Percentiles rank a stretch among this genome's conserved stretches.
These are phyloP conservation scores for Ramazzottius varieornatus DNA, from an alignment of 2,888 invertebrate genomes.

Conservation along the genomic window DNA sequence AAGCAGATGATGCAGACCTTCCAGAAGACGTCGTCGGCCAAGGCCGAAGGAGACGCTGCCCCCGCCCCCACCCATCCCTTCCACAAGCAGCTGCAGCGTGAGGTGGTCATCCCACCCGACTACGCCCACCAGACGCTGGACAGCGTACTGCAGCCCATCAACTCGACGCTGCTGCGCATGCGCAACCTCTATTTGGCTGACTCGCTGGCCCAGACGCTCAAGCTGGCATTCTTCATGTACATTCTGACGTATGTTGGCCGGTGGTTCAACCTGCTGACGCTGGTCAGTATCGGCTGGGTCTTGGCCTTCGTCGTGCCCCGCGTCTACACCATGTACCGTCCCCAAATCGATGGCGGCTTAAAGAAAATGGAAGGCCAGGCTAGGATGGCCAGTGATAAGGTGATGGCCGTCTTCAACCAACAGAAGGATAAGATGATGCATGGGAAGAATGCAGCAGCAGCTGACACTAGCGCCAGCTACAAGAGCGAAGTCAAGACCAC, in stretches of 20 bases:
- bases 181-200: not conserved
- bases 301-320: not conserved
- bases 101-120: not conserved
- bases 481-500: too few relatives aligned
- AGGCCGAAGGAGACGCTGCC: too few relatives aligned
- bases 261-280: constrained; percentile 1
- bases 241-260: not conserved
- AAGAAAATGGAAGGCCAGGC: not conserved
- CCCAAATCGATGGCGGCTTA: not conserved
- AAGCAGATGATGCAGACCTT: not conserved
- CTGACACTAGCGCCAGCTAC: too few relatives aligned
- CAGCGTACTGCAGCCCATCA: not conserved
- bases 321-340: not conserved
- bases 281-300: not conserved
- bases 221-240: not conserved
- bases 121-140: not conserved
- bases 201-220: not conserved
- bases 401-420: too few relatives aligned
- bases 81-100: not conserved
- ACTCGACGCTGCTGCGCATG: not conserved
- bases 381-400: too few relatives aligned
- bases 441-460: too few relatives aligned
- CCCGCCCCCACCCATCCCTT: not conserved
- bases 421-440: too few relatives aligned
- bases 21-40: not conserved